Conservation (phyloP, 2,113 vertebrate species). For the Haliaeetus leucogaster region DNA sequence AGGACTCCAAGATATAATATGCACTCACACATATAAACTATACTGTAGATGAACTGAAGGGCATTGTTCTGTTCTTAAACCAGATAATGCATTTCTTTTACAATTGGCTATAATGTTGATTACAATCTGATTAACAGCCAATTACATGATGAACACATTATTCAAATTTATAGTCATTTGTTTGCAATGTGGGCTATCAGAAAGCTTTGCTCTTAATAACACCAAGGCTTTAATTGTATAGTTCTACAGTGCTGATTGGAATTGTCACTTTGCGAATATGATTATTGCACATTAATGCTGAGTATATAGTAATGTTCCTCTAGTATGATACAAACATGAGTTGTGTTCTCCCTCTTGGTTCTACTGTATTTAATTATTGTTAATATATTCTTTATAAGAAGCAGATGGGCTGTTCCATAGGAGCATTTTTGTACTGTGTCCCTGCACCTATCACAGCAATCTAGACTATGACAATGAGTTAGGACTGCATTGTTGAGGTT, state of each 20-base stretch:
- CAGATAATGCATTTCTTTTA: not conserved
- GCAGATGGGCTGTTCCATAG: not conserved
- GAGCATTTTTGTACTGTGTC: not conserved
- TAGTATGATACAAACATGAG: not conserved
- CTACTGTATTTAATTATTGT: not conserved
- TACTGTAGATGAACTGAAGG: not conserved
- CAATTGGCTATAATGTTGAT: not conserved
- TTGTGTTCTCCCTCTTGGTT: constrained; percentile 10
- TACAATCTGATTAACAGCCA: not conserved
- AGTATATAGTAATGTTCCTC: constrained; percentile 10
- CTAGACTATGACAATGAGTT: not conserved
- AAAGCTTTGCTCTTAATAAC: constrained; percentile 35
- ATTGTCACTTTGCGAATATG: constrained; percentile 12
- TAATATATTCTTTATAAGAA: constrained; percentile 25
- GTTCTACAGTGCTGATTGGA: constrained; percentile 17
- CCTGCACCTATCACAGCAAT: not conserved
- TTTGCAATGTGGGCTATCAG: not conserved
- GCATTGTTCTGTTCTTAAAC: not conserved
- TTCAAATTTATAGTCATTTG: not conserved
- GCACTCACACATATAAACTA: not conserved
- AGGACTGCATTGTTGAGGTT: not conserved
- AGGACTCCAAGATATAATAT: not conserved
- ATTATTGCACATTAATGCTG: constrained; percentile 27
- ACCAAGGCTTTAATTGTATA: constrained; percentile 8
- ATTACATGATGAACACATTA: not conserved